Conservation (phyloP, 2,797 vertebrate species). For the Gila robusta region DNA sequence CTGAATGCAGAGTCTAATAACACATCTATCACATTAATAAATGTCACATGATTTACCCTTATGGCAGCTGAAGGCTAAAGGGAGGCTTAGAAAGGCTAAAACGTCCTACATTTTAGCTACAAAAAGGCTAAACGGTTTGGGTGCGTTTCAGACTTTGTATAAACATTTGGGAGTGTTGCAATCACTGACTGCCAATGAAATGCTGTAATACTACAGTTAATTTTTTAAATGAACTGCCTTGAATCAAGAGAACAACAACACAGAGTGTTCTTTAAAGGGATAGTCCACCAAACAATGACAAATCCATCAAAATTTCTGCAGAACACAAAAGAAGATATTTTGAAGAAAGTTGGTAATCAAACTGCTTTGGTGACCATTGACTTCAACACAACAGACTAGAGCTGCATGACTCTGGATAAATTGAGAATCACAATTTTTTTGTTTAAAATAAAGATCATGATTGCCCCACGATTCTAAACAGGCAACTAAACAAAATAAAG, state of each 20-base stretch:
- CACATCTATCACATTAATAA: neutral
- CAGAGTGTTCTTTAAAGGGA: neutral
- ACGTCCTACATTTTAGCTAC: conserved; percentile 27
- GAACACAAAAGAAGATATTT: neutral
- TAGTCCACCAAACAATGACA: neutral
- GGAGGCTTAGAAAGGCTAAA: conserved; percentile 15
- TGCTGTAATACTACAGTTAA: neutral
- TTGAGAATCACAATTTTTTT: too few species aligned
- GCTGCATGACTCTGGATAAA: too few species aligned
- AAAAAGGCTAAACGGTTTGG: conserved; percentile 30
- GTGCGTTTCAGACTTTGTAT: neutral
- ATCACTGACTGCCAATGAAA: conserved; percentile 5
- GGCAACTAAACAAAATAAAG: neutral
- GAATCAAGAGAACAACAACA: neutral
- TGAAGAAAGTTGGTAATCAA: neutral
- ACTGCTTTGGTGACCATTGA: too few species aligned
- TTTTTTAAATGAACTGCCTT: neutral
- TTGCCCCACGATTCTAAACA: too few species aligned
- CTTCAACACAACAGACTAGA: too few species aligned
- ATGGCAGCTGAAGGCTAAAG: conserved; percentile 6
- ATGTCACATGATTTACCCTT: conserved; percentile 6
- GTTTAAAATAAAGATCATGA: too few species aligned
- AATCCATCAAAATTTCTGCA: neutral
- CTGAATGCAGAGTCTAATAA: conserved; percentile 24
- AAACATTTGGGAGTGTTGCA: neutral